Evolutionary conservation across 2,888 invertebrate species (phyloP), one percentile per base, ranked within the genome.

Genomic region (Ctena decussata): DNA sequence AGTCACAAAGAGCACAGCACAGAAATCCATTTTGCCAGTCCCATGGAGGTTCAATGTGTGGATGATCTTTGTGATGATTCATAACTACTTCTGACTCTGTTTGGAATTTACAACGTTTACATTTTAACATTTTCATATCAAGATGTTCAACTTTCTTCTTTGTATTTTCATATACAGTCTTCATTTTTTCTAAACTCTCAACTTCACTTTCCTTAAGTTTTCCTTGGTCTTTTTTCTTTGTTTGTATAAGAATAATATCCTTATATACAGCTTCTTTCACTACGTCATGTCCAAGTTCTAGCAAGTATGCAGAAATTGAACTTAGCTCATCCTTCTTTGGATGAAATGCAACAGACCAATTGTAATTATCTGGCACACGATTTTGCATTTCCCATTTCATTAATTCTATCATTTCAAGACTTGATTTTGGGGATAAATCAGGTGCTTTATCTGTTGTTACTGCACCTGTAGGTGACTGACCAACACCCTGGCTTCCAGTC

Each of bases 201-300:
- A 93, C 91, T 81, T 94, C 97, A 97, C 94, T 97, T 97, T 87
- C 97, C 96, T 93, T 94, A 53, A 95, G 75, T 97, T 96, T 96
- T 46, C 93, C 94, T 78, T 89, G 91, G 71, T 93, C 94, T 82
- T 97, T 97, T 90, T 97, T 97, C 91, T 97, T 97, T 30, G 97
- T 98, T 98, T 98, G 97, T 95, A 98, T 98, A 71, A 98, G 97
- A 79, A 99, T 96, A 82, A 99, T 96, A 96, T 99, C 99, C n/a
- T 97, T 97, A 96, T 99, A 99, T 30, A 99, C 99, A 95, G 97
- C 98, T 95, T 99, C 98, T 95, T 98, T 98, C 1, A 98, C 98
- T 89, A 98, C 97, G 95, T 98, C 98, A 82, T 98, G 97, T 41
- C 99, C 99, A 91, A 99, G 98, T 94, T 98, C 98, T 96, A 98